Percentiles rank a stretch among this genome's conserved stretches.
phyloP scores from a whole-genome alignment of 2,797 vertebrate species.

The Dicrostonyx torquatus region DNA sequence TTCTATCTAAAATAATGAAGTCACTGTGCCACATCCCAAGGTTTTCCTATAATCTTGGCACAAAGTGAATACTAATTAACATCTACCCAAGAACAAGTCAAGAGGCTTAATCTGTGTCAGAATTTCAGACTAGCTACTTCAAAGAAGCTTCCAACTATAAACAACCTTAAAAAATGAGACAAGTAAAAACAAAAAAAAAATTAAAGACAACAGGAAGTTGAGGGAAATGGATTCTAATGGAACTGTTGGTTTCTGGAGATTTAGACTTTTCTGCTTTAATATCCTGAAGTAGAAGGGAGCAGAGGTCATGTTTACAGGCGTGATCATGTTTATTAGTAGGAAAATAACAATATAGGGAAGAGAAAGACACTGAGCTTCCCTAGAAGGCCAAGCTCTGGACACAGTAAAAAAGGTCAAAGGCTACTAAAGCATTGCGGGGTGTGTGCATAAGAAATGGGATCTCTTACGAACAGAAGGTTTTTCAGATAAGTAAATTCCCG shows the following conservation, averaged over 20 bases:
- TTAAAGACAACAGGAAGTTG: not conserved
- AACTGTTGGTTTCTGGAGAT: not conserved
- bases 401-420: not conserved
- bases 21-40: not conserved
- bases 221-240: not conserved
- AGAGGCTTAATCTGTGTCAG: not conserved
- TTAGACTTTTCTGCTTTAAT: not conserved
- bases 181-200: constrained; percentile 26
- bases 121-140: not conserved
- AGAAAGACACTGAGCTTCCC: not conserved
- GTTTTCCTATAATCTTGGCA: not conserved
- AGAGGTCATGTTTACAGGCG: not conserved
- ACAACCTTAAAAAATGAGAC: not conserved
- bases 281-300: not conserved
- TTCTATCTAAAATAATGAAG: not conserved
- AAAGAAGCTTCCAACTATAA: not conserved
- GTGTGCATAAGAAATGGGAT: not conserved
- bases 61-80: not conserved
- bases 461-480: not conserved
- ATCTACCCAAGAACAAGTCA: not conserved
- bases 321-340: not conserved
- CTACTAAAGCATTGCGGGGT: not conserved
- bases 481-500: not conserved
- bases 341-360: not conserved
- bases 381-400: not conserved